Percentiles rank a stretch among this genome's conserved stretches.
Evolutionary conservation across 37 sponge, comb jelly and placozoan genomes (phyloP).

Genomic region (Mnemiopsis leidyi): DNA sequence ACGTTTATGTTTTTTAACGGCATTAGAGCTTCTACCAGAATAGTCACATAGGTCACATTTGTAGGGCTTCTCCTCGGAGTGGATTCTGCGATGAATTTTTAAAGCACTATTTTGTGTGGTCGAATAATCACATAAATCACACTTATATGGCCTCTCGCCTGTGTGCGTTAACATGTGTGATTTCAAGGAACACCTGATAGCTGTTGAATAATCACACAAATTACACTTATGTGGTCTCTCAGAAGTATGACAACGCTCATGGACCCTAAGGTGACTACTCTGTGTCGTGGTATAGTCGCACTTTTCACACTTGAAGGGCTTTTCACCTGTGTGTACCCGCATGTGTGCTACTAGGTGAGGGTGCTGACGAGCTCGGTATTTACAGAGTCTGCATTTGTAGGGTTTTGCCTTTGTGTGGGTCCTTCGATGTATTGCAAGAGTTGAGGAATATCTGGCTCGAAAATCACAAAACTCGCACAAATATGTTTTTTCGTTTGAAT

Average conservation of each 20-base stretch:
- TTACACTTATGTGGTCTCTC: constrained; percentile 20
- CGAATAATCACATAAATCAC: background rate
- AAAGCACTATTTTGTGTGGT: background rate
- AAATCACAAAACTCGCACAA: constrained; percentile 7
- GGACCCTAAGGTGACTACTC: background rate
- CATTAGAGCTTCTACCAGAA: background rate
- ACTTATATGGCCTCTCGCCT: background rate
- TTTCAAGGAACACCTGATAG: background rate
- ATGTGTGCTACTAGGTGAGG: background rate
- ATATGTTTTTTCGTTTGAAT: background rate
- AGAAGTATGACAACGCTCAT: background rate
- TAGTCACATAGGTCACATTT: background rate
- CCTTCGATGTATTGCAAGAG: background rate
- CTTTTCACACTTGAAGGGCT: constrained; percentile 5
- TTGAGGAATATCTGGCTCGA: background rate
- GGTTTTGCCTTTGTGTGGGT: constrained; percentile 47
- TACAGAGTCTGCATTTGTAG: background rate
- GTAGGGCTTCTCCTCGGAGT: background rate
- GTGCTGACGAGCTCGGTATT: background rate
- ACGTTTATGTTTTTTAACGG: background rate
- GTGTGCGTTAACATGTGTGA: background rate
- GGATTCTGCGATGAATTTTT: background rate
- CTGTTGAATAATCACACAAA: background rate
- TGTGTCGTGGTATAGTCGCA: background rate
- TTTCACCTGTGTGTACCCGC: background rate